phyloP scores from a whole-genome alignment of 2,888 invertebrate genomes.

The Erebia palarica region DNA sequence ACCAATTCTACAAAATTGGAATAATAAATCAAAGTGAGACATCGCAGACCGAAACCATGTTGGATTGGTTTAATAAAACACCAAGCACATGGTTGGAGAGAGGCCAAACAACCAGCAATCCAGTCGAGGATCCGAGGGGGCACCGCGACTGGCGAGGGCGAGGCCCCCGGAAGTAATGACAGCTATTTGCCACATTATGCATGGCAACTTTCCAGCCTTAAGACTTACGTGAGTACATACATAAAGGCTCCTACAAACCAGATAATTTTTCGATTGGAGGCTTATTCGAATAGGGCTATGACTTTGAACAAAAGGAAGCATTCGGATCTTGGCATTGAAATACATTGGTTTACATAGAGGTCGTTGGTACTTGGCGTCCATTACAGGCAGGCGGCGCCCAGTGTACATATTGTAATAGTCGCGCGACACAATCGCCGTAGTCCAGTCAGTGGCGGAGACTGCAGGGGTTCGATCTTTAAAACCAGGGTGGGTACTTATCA shows the following conservation, averaged over 20 bases:
- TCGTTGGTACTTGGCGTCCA: too few species aligned
- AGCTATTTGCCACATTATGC: slow-evolving; percentile 57
- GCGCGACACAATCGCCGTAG: not conserved
- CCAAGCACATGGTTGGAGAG: slow-evolving; percentile 42
- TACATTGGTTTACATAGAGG: too few species aligned
- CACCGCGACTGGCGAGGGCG: slow-evolving; percentile 39
- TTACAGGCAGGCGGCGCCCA: not conserved
- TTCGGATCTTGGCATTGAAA: not conserved
- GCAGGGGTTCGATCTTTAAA: too few species aligned
- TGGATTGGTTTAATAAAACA: slow-evolving; percentile 28
- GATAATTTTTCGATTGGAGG: not conserved
- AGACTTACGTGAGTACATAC: slow-evolving; percentile 25
- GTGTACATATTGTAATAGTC: not conserved
- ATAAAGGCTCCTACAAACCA: slow-evolving; percentile 16
- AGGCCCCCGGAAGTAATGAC: slow-evolving; percentile 59
- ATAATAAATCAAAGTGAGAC: slow-evolving; percentile 20
- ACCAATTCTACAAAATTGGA: too few species aligned
- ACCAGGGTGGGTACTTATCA: too few species aligned
- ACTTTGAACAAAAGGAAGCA: not conserved
- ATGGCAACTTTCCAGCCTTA: slow-evolving; percentile 59
- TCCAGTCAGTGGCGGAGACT: not conserved
- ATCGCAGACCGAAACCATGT: slow-evolving; percentile 9
- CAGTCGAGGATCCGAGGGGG: slow-evolving; percentile 35
- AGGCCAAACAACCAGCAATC: slow-evolving; percentile 39
- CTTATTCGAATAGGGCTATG: not conserved